A percentile compares a stretch with the other conserved stretches of the same genome.
These are phyloP conservation scores for Lomographa bimaculata DNA, from an alignment of 2,888 invertebrate species.

Conservation along the genomic window DNA sequence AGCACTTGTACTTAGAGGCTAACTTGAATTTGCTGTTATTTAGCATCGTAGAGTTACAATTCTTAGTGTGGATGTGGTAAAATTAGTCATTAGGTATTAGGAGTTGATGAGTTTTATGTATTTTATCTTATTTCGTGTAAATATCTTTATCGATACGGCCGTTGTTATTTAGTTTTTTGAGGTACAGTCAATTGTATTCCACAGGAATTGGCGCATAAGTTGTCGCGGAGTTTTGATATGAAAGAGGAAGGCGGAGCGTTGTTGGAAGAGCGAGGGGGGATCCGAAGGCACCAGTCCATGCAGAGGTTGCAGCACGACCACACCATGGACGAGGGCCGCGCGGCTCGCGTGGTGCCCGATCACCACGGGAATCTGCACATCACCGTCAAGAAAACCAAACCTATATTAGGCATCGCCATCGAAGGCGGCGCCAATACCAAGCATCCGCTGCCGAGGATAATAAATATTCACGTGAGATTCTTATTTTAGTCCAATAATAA, in stretches of 20 bases:
- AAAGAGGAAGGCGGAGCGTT: conserved; percentile 91
- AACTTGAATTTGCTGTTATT: conserved; percentile 71
- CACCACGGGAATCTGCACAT: conserved; percentile 95
- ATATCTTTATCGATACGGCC: no score
- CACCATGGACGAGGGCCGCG: conserved; percentile 75
- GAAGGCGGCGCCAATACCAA: conserved; percentile 98
- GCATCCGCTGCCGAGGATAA: conserved; percentile 96
- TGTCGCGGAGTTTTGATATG: conserved; percentile 94
- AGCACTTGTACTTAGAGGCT: conserved; percentile 80
- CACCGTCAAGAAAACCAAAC: conserved; percentile 96
- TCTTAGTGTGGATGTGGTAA: conserved; percentile 76
- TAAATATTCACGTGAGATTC: conserved; percentile 96
- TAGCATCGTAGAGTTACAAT: conserved; percentile 71
- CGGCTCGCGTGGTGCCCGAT: conserved; percentile 89
- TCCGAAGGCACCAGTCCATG: conserved; percentile 90
- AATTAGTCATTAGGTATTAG: conserved; percentile 59
- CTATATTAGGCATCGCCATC: conserved; percentile 97
- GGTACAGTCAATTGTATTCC: conserved; percentile 36
- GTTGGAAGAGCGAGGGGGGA: conserved; percentile 86
- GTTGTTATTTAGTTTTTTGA: no score
- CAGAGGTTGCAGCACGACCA: conserved; percentile 87
- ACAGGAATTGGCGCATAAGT: conserved; percentile 93
- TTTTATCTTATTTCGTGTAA: conserved; percentile 35
- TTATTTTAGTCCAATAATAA: no score
- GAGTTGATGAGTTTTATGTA: conserved; percentile 30